Percentiles rank a stretch among this genome's conserved stretches.
These are phyloP conservation scores for Drosophila seclusa DNA, from an alignment of 2,888 invertebrate species.

Conservation along the genomic window DNA sequence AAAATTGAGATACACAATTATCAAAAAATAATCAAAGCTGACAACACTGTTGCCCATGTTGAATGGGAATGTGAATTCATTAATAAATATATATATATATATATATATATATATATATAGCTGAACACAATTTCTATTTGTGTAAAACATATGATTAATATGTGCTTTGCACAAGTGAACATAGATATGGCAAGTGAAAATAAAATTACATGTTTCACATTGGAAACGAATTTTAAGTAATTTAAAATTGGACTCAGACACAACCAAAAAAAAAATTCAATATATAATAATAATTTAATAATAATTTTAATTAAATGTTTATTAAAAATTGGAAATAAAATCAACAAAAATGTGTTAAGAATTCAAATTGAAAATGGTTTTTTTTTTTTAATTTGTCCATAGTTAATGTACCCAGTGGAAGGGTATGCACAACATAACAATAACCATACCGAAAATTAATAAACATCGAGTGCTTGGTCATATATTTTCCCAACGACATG, in stretches of 20 bases:
- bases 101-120: no score
- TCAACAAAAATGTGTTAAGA: not conserved
- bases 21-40: not conserved
- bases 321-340: not conserved
- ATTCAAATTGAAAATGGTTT: not conserved
- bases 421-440: conserved; percentile 25
- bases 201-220: not conserved
- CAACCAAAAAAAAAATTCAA: not conserved
- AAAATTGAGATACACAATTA: not conserved
- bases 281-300: no score
- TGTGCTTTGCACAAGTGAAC: no score
- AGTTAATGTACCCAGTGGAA: not conserved
- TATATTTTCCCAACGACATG: conserved; percentile 47
- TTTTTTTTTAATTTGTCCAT: not conserved
- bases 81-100: not conserved
- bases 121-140: not conserved
- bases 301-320: not conserved
- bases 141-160: no score
- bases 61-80: not conserved
- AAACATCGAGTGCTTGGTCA: conserved; percentile 57
- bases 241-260: not conserved
- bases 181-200: not conserved
- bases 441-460: conserved; percentile 47
- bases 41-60: conserved; percentile 1
- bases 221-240: not conserved